These are phyloP conservation scores for Erebia palarica DNA, from an alignment of 2,888 invertebrate species.

Conservation along the genomic window DNA sequence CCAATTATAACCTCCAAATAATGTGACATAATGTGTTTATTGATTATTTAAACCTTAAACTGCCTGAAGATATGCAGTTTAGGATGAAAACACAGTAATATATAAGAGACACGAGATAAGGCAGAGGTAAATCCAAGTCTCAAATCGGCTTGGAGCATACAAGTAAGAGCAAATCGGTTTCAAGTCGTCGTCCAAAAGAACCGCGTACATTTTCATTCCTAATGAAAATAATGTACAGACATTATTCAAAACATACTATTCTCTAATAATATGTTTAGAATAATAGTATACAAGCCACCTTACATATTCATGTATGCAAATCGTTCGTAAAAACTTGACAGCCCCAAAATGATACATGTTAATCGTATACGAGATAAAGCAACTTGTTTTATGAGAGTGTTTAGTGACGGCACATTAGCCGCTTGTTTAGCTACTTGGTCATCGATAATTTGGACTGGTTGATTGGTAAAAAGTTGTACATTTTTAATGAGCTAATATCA, in stretches of 20 bases:
- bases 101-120: no score
- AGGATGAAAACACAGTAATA: no score
- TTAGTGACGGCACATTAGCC: slow-evolving; percentile 20
- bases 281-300: slow-evolving; percentile 7
- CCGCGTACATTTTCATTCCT: no score
- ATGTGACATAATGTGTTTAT: no score
- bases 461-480: slow-evolving; percentile 16
- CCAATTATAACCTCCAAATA: no score
- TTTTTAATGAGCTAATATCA: slow-evolving; percentile 15
- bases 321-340: slow-evolving; percentile 16
- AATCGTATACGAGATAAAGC: slow-evolving; percentile 18
- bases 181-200: no score
- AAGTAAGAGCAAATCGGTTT: no score
- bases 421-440: slow-evolving; percentile 9
- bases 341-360: slow-evolving; percentile 18
- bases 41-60: no score
- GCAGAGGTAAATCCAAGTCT: no score
- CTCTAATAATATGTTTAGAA: neutral
- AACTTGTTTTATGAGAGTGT: slow-evolving; percentile 14
- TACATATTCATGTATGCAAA: slow-evolving; percentile 26
- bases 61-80: no score
- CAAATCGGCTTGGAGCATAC: no score
- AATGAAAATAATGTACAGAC: neutral
- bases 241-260: neutral
- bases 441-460: slow-evolving; percentile 9